A percentile compares a stretch with the other conserved stretches of the same genome.
These are phyloP conservation scores for Electrophaes corylata DNA, from an alignment of 2,888 invertebrate species.

Conservation along the genomic window DNA sequence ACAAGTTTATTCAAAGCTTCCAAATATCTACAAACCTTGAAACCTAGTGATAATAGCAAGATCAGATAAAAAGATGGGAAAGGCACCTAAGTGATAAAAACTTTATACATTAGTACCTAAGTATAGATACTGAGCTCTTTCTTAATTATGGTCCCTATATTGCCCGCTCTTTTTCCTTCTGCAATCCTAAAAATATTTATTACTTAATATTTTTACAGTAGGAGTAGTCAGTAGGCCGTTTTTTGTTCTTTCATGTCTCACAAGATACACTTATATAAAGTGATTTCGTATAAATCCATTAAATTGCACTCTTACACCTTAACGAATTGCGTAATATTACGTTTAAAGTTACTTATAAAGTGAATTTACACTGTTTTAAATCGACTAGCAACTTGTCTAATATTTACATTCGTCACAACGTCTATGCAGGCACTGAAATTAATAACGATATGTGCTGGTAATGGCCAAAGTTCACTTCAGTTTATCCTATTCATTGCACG, in stretches of 20 bases:
- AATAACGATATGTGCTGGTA: slow-evolving; percentile 30
- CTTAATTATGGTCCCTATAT: slow-evolving; percentile 54
- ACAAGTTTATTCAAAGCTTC: not conserved
- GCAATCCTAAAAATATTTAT: slow-evolving; percentile 30
- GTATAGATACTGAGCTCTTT: slow-evolving; percentile 47
- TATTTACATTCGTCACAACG: slow-evolving; percentile 60
- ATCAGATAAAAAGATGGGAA: slow-evolving; percentile 32
- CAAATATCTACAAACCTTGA: slow-evolving; percentile 1
- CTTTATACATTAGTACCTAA: slow-evolving; percentile 18
- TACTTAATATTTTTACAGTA: slow-evolving; percentile 11
- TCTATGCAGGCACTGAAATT: slow-evolving; percentile 56
- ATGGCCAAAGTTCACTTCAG: slow-evolving; percentile 31
- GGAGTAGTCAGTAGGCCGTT: slow-evolving; percentile 1
- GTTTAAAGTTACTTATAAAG: slow-evolving; percentile 16
- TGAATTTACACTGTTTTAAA: slow-evolving; percentile 51
- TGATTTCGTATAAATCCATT: slow-evolving; percentile 9
- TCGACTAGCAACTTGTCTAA: slow-evolving; percentile 73
- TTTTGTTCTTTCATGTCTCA: slow-evolving; percentile 9
- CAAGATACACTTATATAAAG: slow-evolving; percentile 34
- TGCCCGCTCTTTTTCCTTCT: slow-evolving; percentile 41
- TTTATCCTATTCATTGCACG: slow-evolving; percentile 58
- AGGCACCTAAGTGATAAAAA: slow-evolving; percentile 44
- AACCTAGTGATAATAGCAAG: slow-evolving; percentile 1
- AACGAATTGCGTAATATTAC: slow-evolving; percentile 9
- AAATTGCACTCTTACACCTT: slow-evolving; percentile 20